Evolutionary conservation across 2,113 vertebrate species (phyloP).

Genomic region (Strix aluco): DNA sequence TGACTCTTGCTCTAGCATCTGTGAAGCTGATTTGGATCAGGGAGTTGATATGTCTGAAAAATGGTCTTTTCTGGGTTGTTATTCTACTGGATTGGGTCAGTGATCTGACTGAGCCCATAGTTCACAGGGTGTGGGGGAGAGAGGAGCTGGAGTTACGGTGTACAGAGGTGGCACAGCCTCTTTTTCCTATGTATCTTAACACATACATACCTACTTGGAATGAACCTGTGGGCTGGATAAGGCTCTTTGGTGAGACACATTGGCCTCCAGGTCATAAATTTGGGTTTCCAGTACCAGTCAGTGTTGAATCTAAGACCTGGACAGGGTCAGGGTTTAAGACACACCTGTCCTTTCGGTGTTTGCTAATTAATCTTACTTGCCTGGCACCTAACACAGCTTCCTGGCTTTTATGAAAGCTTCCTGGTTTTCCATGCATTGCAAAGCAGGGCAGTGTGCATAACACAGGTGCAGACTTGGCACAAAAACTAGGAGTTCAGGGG

Average conservation of each 20-base stretch:
- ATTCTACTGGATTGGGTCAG: background rate
- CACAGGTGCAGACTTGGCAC: background rate
- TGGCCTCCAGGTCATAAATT: background rate
- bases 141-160: background rate
- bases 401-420: background rate
- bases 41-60: background rate
- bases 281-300: background rate
- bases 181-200: background rate
- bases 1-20: background rate
- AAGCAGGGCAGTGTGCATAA: background rate
- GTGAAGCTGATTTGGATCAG: background rate
- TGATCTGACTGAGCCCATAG: background rate
- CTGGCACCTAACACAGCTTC: background rate
- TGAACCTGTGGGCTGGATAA: background rate
- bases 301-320: background rate
- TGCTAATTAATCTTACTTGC: background rate
- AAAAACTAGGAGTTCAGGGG: background rate
- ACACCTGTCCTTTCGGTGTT: background rate
- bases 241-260: background rate
- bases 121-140: rapidly evolving
- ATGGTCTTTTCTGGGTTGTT: background rate
- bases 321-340: background rate
- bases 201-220: background rate
- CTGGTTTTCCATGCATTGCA: background rate
- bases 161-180: background rate